A percentile compares a stretch with the other conserved stretches of the same genome.
Evolutionary conservation across 2,888 invertebrate species (phyloP).

Genomic region (Cosmia trapezina): DNA sequence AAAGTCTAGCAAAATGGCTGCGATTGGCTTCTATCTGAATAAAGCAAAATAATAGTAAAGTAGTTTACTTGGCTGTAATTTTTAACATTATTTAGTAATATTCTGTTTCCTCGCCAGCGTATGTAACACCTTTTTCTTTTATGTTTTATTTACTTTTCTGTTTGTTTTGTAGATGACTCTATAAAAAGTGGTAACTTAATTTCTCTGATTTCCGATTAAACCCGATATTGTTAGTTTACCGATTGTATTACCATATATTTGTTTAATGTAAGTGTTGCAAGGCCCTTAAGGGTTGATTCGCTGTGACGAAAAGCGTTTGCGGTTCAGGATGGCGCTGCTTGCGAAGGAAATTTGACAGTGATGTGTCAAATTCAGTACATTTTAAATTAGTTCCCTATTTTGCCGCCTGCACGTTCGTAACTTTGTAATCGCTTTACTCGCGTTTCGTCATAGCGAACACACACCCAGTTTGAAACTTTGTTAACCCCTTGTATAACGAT

Average conservation of each 20-base stretch:
- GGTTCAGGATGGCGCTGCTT: neutral
- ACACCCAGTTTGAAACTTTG: constrained; percentile 30
- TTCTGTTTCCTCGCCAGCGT: constrained; percentile 39
- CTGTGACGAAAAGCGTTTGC: constrained; percentile 30
- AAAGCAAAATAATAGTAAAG: constrained; percentile 14
- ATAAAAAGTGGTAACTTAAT: constrained; percentile 88
- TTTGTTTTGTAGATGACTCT: constrained; percentile 73
- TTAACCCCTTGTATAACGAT: constrained; percentile 40
- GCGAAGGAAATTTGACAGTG: neutral
- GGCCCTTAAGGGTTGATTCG: constrained; percentile 37
- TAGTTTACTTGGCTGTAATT: constrained; percentile 13
- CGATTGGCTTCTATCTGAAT: neutral
- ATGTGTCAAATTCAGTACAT: constrained; percentile 1
- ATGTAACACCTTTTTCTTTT: constrained; percentile 47
- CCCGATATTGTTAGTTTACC: constrained; percentile 59
- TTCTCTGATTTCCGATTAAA: constrained; percentile 81
- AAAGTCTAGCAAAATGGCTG: neutral
- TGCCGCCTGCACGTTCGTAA: neutral
- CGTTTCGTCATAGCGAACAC: constrained; percentile 36
- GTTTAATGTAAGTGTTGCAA: constrained; percentile 86
- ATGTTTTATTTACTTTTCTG: constrained; percentile 57
- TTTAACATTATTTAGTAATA: constrained; percentile 17
- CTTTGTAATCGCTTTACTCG: neutral
- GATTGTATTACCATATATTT: constrained; percentile 71
- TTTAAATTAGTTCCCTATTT: constrained; percentile 14